phyloP scores from a whole-genome alignment of 1,140 invertebrate species.

The Dreissena polymorpha region DNA sequence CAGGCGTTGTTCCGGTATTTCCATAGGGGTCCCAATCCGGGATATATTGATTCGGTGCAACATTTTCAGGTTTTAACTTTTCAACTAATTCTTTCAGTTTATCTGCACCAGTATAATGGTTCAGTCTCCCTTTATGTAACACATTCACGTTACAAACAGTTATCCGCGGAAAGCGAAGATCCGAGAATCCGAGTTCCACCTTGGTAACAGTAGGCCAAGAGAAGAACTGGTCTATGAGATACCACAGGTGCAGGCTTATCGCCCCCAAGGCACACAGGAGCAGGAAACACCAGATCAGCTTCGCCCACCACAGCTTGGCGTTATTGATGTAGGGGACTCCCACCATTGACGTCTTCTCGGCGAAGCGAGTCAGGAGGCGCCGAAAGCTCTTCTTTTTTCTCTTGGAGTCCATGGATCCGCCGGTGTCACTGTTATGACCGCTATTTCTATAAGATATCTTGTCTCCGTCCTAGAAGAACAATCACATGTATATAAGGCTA shows the following conservation, averaged over 20 bases:
- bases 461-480: neutral
- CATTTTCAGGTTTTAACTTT: conserved; percentile 31
- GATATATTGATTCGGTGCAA: conserved; percentile 39
- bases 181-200: conserved; percentile 36
- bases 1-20: too few species aligned
- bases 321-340: conserved; percentile 57
- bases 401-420: conserved; percentile 26
- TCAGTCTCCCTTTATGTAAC: conserved; percentile 6
- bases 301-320: conserved; percentile 45
- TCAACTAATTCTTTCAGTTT: conserved; percentile 30
- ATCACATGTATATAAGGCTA: too few species aligned
- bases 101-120: conserved; percentile 17
- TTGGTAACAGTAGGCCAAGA: conserved; percentile 59
- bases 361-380: conserved; percentile 49
- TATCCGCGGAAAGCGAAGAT: conserved; percentile 65
- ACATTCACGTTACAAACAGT: conserved; percentile 69
- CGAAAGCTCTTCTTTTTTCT: conserved; percentile 46
- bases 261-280: conserved; percentile 40
- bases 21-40: conserved; percentile 24
- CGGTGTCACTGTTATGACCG: neutral
- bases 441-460: neutral
- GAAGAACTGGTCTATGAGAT: conserved; percentile 53
- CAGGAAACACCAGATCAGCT: conserved; percentile 54
- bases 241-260: conserved; percentile 59
- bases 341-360: conserved; percentile 62